Conservation (phyloP, 1,140 invertebrate genomes). For the Bombus confusus region DNA sequence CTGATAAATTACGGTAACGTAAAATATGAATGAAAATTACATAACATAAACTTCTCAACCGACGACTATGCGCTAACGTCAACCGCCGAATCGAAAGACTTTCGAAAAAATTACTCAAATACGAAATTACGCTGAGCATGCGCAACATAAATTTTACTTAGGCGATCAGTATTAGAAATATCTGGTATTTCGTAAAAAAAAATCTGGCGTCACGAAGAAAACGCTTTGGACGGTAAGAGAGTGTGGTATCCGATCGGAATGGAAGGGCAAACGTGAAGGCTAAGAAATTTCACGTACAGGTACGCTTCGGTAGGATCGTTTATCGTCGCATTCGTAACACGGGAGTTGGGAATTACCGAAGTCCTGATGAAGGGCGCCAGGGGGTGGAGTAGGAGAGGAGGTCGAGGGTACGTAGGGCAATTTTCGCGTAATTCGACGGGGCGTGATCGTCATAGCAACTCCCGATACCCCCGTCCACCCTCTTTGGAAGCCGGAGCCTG, state of each 20-base stretch:
- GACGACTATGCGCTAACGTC: no score
- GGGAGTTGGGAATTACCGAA: slow-evolving; percentile 66
- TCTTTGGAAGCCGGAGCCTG: slow-evolving; percentile 78
- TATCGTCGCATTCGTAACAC: slow-evolving; percentile 75
- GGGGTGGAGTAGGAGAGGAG: slow-evolving; percentile 30
- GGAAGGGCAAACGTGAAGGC: slow-evolving; percentile 32
- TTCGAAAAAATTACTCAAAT: no score
- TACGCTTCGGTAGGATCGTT: slow-evolving; percentile 76
- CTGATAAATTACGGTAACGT: neutral
- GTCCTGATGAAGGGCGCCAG: slow-evolving; percentile 62
- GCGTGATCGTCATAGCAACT: slow-evolving; percentile 83
- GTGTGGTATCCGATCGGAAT: neutral
- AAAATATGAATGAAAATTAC: no score
- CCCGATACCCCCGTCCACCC: slow-evolving; percentile 69
- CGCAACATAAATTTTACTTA: no score
- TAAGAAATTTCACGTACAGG: slow-evolving; percentile 72
- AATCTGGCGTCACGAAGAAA: no score
- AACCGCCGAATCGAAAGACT: no score
- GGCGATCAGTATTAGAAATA: no score
- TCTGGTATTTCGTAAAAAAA: no score
- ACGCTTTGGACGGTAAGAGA: no score
- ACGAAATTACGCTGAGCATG: accelerated
- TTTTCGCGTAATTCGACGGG: slow-evolving; percentile 82
- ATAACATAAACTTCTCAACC: no score
- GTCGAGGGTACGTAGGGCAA: slow-evolving; percentile 79